These are phyloP conservation scores for Liodrosophila aerea DNA, from an alignment of 2,888 invertebrate genomes.

Conservation along the genomic window DNA sequence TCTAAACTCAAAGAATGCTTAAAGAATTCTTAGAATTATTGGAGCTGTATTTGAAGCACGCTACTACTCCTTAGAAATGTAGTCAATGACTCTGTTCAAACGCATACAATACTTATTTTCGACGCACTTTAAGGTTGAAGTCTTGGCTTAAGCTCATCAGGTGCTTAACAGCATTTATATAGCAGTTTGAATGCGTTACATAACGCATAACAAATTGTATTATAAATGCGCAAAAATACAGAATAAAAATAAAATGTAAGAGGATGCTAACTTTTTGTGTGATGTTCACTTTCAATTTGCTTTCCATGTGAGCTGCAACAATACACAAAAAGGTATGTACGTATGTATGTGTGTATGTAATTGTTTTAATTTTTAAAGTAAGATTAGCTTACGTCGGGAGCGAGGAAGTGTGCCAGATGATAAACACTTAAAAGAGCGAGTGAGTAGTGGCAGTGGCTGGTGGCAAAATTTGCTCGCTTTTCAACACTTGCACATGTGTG, in stretches of 20 bases:
- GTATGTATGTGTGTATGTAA: constrained; percentile 13
- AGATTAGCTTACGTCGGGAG: constrained; percentile 6
- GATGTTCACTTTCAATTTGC: constrained; percentile 65
- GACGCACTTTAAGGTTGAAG: not conserved
- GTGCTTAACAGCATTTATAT: too few species aligned
- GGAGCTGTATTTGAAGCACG: too few species aligned
- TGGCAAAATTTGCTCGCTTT: constrained; percentile 64
- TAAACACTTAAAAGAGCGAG: too few species aligned
- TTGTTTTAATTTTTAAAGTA: constrained; percentile 44
- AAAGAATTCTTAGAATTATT: too few species aligned
- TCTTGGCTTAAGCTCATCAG: too few species aligned
- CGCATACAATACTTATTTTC: too few species aligned
- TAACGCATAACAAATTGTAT: too few species aligned
- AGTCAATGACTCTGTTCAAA: too few species aligned
- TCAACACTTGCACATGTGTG: constrained; percentile 61
- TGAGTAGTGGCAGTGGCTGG: constrained; percentile 6
- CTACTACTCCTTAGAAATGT: too few species aligned
- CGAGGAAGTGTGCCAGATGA: too few species aligned
- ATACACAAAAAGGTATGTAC: constrained; percentile 11
- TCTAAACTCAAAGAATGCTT: too few species aligned
- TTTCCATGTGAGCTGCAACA: constrained; percentile 57
- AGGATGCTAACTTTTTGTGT: constrained; percentile 39
- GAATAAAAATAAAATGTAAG: constrained; percentile 7
- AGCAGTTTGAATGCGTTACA: too few species aligned
- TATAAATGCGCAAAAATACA: not conserved